A percentile compares a stretch with the other conserved stretches of the same genome.
phyloP scores from a whole-genome alignment of 2,113 vertebrate genomes.

The Erythrocercus mccallii region DNA sequence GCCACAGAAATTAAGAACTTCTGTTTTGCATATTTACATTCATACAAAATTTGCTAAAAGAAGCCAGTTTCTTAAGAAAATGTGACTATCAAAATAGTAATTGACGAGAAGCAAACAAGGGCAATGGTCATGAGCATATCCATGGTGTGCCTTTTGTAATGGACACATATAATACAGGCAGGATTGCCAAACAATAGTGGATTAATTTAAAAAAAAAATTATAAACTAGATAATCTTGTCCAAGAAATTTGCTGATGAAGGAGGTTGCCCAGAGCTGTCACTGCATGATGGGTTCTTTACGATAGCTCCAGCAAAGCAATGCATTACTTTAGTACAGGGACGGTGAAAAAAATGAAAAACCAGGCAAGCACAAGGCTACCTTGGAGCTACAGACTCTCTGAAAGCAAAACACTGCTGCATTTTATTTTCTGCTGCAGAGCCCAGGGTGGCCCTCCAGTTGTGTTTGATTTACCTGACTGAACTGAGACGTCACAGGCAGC shows the following conservation, averaged over 20 bases:
- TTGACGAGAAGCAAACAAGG: not conserved
- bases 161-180: not conserved
- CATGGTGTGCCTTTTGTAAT: accelerated
- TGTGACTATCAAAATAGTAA: not conserved
- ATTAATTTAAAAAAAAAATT: not conserved
- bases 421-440: not conserved
- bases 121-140: accelerated
- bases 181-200: not conserved
- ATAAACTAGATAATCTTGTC: not conserved
- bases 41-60: not conserved
- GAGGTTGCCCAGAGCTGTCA: not conserved
- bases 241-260: not conserved
- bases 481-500: not conserved
- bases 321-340: not conserved
- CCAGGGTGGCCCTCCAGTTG: not conserved
- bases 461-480: not conserved
- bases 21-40: not conserved
- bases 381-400: not conserved
- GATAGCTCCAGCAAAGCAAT: not conserved
- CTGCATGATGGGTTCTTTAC: not conserved
- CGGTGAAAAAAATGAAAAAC: not conserved
- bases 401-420: not conserved
- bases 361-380: not conserved
- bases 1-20: not conserved
- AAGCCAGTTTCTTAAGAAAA: not conserved